phyloP scores from a whole-genome alignment of 2,113 vertebrate genomes.

The Dissostichus mawsoni region DNA sequence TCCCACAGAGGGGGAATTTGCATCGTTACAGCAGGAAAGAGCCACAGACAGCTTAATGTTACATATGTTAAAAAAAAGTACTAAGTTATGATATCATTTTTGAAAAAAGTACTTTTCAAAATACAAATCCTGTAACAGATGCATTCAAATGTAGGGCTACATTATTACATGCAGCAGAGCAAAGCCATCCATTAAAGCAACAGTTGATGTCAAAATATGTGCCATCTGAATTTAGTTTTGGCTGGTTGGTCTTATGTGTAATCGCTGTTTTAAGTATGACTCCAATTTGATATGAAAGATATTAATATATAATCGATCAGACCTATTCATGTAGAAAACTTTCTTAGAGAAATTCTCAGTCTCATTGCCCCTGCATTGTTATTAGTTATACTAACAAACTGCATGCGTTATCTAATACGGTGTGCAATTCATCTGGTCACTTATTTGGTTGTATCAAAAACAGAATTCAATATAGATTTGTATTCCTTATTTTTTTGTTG shows the following conservation, averaged over 20 bases:
- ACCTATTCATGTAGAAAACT: not conserved
- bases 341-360: not conserved
- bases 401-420: no score
- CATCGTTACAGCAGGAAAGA: no score
- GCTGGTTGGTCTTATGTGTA: not conserved
- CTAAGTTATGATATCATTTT: no score
- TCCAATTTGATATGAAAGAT: not conserved
- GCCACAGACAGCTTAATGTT: no score
- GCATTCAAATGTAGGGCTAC: constrained; percentile 31
- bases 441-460: no score
- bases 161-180: constrained; percentile 44
- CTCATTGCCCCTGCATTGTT: not conserved
- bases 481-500: no score
- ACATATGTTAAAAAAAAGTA: no score
- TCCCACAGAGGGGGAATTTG: no score
- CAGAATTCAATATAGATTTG: no score
- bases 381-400: not conserved
- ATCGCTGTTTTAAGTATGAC: not conserved
- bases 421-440: no score
- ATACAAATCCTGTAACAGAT: no score
- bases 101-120: no score
- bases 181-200: constrained; percentile 17
- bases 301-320: not conserved
- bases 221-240: not conserved
- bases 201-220: constrained; percentile 4